Evolutionary conservation across 2,797 vertebrate species (phyloP), one percentile per base, ranked within the genome.

Genomic region (Erethizon dorsatum): DNA sequence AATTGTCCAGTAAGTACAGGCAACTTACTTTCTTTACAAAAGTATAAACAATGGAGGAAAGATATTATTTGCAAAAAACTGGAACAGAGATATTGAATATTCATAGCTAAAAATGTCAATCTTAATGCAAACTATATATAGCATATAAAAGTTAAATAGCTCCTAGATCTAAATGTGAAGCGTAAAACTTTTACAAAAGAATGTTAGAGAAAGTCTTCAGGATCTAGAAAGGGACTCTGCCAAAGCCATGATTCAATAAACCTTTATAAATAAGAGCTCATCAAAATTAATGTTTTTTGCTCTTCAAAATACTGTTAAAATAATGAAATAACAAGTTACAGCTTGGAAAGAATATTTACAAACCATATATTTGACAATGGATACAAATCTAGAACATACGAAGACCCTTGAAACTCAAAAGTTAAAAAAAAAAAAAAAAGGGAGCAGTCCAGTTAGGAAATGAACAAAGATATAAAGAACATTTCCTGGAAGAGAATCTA

Each of bases 41-140:
- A 91, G 3, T 88, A 4, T 8, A 90, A 75, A 69, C 3, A 78
- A 5, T 47, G 31, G 24, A 83, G 12, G 10, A 86, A 82, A 20
- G 28, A 52, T 63, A 50, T 91, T 96, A 24, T 83, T 83, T 83
- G 69, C 52, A 83, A 95, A 26, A 92, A 45, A n/a, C 41, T n/a
- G 8, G 6, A 75, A 10, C 54, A 41, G 2, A 89, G 2, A 18
- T 82, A 17, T 14, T 85, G 28, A 17, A 24, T 37, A 31, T 77
- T 77, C 57, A 86, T 20, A 90, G 56, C 18, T 41, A 84, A 80
- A 88, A 91, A 75, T 41, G 59, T 20, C 57, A 57, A 71, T 31
- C 1, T 52, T 52, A 92, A 13, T 69, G 22, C 59, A 91, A 91
- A 67, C 50, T 2, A 37, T 61, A 67, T 6, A 52, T 4, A 20